Evolutionary conservation across 2,888 invertebrate genomes (phyloP).

Genomic region (Tenthredo notha): DNA sequence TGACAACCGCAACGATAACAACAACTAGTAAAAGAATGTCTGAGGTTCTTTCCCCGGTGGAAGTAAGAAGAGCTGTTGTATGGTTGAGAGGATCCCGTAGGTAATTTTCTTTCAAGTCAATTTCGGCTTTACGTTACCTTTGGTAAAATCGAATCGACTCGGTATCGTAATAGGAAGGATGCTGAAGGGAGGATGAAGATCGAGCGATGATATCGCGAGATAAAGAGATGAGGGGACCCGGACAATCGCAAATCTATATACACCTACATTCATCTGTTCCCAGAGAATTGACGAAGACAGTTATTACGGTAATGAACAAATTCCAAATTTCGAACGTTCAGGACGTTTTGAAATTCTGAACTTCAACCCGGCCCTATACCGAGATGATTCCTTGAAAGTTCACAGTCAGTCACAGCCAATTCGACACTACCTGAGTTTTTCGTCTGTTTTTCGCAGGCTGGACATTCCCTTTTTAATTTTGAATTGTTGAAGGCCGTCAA

Average conservation of each 20-base stretch:
- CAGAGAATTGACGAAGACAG: background rate
- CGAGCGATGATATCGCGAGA: background rate
- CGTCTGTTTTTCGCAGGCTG: too few species aligned
- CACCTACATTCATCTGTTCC: background rate
- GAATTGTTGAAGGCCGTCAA: too few species aligned
- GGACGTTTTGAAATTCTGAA: too few species aligned
- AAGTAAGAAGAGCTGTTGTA: background rate
- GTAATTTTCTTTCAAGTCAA: slow-evolving; percentile 41
- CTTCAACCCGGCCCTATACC: too few species aligned
- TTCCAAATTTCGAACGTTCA: too few species aligned
- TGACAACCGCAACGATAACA: slow-evolving; percentile 52
- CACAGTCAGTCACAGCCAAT: too few species aligned
- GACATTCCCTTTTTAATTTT: too few species aligned
- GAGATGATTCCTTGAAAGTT: too few species aligned
- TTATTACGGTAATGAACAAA: background rate
- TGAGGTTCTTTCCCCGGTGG: background rate
- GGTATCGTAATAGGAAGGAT: background rate
- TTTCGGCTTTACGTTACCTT: slow-evolving; percentile 15
- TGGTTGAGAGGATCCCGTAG: background rate
- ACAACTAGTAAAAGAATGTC: slow-evolving; percentile 20
- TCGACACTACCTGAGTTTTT: too few species aligned
- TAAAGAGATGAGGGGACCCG: background rate
- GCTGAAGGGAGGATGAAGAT: background rate
- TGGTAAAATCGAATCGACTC: slow-evolving; percentile 14
- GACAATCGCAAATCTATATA: background rate